Percentiles rank a stretch among this genome's conserved stretches.
Conservation (phyloP, 2,888 invertebrate genomes). For the Andrena dorsata region DNA sequence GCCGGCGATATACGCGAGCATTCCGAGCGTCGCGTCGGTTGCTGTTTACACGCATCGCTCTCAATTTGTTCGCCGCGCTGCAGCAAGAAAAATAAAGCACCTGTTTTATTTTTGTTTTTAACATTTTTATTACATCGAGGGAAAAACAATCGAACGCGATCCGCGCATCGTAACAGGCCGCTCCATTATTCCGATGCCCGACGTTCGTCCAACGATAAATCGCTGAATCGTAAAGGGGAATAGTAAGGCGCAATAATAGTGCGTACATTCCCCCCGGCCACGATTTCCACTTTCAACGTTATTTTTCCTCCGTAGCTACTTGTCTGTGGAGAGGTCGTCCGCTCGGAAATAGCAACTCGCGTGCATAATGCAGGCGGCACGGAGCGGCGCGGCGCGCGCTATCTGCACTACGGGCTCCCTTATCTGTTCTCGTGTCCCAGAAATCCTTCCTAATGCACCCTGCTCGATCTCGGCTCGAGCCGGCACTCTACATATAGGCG, state of each 20-base stretch:
- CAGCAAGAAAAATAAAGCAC: neutral
- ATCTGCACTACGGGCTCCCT: conserved; percentile 31
- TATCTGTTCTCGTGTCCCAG: conserved; percentile 59
- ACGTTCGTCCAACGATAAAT: neutral
- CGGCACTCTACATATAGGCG: neutral
- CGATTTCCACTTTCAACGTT: conserved; percentile 23
- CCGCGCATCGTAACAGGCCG: neutral
- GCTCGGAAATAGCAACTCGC: conserved; percentile 40
- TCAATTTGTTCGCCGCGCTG: neutral
- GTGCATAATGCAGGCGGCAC: conserved; percentile 45
- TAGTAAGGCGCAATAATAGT: neutral
- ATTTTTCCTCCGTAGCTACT: neutral
- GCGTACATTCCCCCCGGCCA: neutral
- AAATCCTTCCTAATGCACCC: conserved; percentile 62
- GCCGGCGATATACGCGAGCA: neutral
- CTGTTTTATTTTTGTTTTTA: neutral
- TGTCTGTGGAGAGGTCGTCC: conserved; percentile 1
- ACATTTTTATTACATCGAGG: neutral
- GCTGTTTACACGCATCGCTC: neutral
- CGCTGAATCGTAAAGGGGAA: neutral
- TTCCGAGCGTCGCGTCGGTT: neutral
- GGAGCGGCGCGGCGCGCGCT: conserved; percentile 18
- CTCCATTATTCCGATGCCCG: neutral
- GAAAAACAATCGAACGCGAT: neutral
- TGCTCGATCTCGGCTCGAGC: conserved; percentile 11